These are phyloP conservation scores for Axea sp. DNA, from an alignment of 2,888 invertebrate genomes.

Conservation along the genomic window DNA sequence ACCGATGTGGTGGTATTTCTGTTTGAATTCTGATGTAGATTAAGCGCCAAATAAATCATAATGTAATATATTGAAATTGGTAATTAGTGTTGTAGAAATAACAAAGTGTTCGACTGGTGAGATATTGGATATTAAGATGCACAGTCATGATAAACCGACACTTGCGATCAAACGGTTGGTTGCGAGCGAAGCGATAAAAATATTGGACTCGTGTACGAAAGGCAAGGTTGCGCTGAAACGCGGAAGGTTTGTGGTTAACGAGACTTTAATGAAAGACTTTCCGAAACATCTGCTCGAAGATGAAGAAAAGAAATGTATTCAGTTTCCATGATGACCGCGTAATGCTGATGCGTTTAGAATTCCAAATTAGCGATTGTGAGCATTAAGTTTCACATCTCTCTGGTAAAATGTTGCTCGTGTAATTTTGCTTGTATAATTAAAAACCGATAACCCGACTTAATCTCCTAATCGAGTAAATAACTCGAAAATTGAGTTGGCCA, in stretches of 20 bases:
- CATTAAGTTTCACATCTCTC: too few species aligned
- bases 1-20: slow-evolving; percentile 1
- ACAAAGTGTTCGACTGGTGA: slow-evolving; percentile 17
- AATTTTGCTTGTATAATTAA: too few species aligned
- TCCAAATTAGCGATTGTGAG: slow-evolving; percentile 12
- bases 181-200: slow-evolving; percentile 27
- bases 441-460: slow-evolving; percentile 17
- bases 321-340: slow-evolving; percentile 31
- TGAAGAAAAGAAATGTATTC: slow-evolving; percentile 26
- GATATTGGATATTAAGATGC: slow-evolving; percentile 48
- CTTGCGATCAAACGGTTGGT: slow-evolving; percentile 45
- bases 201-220: slow-evolving; percentile 15
- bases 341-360: slow-evolving; percentile 10
- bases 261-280: slow-evolving; percentile 74
- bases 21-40: slow-evolving; percentile 24
- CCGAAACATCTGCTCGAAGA: slow-evolving; percentile 67
- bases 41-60: slow-evolving; percentile 29
- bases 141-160: slow-evolving; percentile 47
- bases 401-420: background rate
- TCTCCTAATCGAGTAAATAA: slow-evolving; percentile 13
- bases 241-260: slow-evolving; percentile 68
- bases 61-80: slow-evolving; percentile 45
- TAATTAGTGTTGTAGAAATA: slow-evolving; percentile 34
- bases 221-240: slow-evolving; percentile 45
- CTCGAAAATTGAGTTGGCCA: slow-evolving; percentile 24